phyloP scores from a whole-genome alignment of 2,888 invertebrate species.

The Lasioglossum pauxillum region DNA sequence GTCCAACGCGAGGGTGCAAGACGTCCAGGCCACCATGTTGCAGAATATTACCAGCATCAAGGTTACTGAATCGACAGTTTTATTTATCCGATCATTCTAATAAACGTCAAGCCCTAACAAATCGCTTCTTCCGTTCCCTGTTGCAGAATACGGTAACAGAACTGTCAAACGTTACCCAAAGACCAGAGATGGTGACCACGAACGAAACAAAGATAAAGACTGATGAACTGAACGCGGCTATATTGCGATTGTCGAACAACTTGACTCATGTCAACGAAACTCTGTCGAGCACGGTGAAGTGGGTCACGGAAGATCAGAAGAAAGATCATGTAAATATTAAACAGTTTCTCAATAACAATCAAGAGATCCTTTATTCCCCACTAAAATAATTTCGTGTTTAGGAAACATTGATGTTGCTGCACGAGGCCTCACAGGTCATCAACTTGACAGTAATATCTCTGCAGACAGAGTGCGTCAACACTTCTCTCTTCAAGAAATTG shows the following conservation, averaged over 20 bases:
- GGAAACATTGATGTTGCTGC: slow-evolving; percentile 81
- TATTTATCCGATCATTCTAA: no score
- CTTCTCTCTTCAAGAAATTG: slow-evolving; percentile 72
- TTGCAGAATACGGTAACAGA: slow-evolving; percentile 78
- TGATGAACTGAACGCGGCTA: slow-evolving; percentile 80
- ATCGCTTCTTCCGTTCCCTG: neutral
- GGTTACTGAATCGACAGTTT: slow-evolving; percentile 63
- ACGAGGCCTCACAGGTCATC: slow-evolving; percentile 83
- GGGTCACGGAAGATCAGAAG: slow-evolving; percentile 83
- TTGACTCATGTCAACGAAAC: slow-evolving; percentile 83
- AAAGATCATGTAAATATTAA: slow-evolving; percentile 79
- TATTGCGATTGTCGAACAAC: slow-evolving; percentile 82
- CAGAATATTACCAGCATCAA: slow-evolving; percentile 79
- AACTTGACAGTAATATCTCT: slow-evolving; percentile 83
- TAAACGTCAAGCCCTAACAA: neutral
- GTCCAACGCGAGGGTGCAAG: slow-evolving; percentile 75
- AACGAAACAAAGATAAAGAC: slow-evolving; percentile 82
- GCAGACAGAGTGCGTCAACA: slow-evolving; percentile 71
- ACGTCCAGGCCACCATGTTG: slow-evolving; percentile 78
- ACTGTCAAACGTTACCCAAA: slow-evolving; percentile 79
- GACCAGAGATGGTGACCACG: slow-evolving; percentile 73
- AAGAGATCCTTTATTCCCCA: neutral
- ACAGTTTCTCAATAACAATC: neutral
- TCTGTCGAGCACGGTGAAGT: slow-evolving; percentile 82
- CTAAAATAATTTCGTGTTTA: slow-evolving; percentile 68